phyloP scores from a whole-genome alignment of 2,888 invertebrate genomes.

The Eilema sororculum region DNA sequence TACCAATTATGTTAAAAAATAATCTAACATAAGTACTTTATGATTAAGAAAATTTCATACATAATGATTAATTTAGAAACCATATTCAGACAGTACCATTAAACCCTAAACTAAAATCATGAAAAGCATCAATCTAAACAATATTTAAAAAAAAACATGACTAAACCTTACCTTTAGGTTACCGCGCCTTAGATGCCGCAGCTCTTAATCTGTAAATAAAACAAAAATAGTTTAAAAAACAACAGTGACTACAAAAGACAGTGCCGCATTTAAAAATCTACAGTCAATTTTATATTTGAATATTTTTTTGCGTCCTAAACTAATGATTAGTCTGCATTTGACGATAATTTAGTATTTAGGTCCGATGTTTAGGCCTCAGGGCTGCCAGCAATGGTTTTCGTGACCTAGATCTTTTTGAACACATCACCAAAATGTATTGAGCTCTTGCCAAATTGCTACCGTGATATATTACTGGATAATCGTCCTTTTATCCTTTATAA shows the following conservation, averaged over 20 bases:
- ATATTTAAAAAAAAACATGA: constrained; percentile 44
- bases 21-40: not conserved
- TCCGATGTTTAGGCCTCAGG: constrained; percentile 76
- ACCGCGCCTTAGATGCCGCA: constrained; percentile 35
- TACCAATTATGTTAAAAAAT: too few species aligned
- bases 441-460: constrained; percentile 50
- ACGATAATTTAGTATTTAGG: constrained; percentile 81
- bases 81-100: not conserved
- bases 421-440: constrained; percentile 62
- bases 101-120: not conserved
- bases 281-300: constrained; percentile 68
- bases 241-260: constrained; percentile 51
- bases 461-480: constrained; percentile 44
- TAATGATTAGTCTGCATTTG: constrained; percentile 78
- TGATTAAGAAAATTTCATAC: too few species aligned
- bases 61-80: not conserved
- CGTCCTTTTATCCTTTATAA: constrained; percentile 36
- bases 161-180: constrained; percentile 57
- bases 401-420: constrained; percentile 83
- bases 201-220: constrained; percentile 60
- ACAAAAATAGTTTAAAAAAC: constrained; percentile 50
- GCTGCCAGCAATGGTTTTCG: constrained; percentile 81
- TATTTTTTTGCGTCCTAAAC: constrained; percentile 71
- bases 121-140: not conserved
- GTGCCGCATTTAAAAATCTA: constrained; percentile 58